Evolutionary conservation across 2,113 vertebrate genomes (phyloP), one percentile per base, ranked within the genome.

Genomic region (Hymenochirus boettgeri): DNA sequence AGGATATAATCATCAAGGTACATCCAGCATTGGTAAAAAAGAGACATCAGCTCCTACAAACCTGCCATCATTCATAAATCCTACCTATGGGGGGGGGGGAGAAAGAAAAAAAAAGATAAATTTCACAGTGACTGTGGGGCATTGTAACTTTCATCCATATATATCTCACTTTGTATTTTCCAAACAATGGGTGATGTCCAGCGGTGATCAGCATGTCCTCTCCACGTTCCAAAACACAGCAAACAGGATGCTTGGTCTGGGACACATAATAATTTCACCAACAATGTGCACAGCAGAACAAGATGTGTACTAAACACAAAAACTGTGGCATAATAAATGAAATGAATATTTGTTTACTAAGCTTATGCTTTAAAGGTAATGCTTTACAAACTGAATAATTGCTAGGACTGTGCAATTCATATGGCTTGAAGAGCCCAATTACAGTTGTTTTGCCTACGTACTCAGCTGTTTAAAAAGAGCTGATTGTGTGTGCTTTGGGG

Each of bases 51-150:
- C 82, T 33, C 90, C 91, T 71, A 79, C 63, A 74, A 96, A 91
- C 18, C 71, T 78, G 15, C 93, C 91, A 3, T 85, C 86, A 7
- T 82, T 88, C 91, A 89, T 90, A 73, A 90, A 95, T 21, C 94
- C 94, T 70, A 92, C 86, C 93, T 97, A n/a, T n/a, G n/a, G n/a
- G n/a, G n/a, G n/a, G n/a, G n/a, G n/a, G n/a, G n/a, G n/a, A n/a
- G n/a, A n/a, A n/a, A n/a, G 76, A 33, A 7, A 46, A 26, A 58
- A 22, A 18, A 3, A 23, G n/a, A 19, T 17, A 22, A 7, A 35
- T 21, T n/a, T 23, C 33, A 35, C 17, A 1, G n/a, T 51, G 11
- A 39, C 5, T 50, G 37, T 24, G 10, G 2, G 4, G 33, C 33
- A 35, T 11, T 35, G 33, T 7, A 35, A 35, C 10, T 35, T 12